phyloP scores from a whole-genome alignment of 2,113 vertebrate genomes.

The Erpornis zantholeuca region DNA sequence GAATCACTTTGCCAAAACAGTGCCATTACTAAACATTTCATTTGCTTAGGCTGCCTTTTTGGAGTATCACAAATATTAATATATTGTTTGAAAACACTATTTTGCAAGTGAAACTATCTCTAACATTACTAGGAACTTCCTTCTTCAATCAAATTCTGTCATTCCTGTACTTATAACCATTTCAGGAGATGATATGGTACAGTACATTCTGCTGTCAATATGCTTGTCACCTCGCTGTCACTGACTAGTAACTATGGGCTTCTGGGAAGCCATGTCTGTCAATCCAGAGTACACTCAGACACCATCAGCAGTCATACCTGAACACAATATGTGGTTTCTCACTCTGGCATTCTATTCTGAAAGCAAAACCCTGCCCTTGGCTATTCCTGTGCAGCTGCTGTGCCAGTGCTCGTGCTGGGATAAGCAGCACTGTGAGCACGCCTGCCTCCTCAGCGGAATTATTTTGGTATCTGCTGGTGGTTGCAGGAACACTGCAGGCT shows the following conservation, averaged over 20 bases:
- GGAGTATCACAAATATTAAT: not conserved
- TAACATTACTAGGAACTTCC: not conserved
- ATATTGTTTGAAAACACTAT: not conserved
- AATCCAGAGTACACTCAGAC: not conserved
- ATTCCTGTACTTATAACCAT: not conserved
- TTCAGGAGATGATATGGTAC: not conserved
- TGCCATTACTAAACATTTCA: not conserved
- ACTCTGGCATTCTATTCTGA: not conserved
- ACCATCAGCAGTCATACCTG: not conserved
- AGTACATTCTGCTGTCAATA: not conserved
- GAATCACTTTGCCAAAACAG: not conserved
- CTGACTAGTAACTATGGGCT: not conserved
- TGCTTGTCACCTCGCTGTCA: not conserved
- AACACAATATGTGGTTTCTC: fast-evolving
- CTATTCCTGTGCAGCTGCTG: not conserved
- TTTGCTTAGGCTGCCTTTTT: not conserved
- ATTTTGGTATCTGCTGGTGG: not conserved
- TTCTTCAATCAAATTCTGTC: not conserved
- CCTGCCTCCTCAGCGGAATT: not conserved
- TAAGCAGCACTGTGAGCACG: fast-evolving
- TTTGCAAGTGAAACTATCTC: not conserved
- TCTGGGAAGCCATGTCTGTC: not conserved
- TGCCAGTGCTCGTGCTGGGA: fast-evolving
- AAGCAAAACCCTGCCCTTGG: not conserved
- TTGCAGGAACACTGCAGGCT: not conserved